phyloP scores from a whole-genome alignment of 1,140 invertebrate species.

The Epicauta chinensis region DNA sequence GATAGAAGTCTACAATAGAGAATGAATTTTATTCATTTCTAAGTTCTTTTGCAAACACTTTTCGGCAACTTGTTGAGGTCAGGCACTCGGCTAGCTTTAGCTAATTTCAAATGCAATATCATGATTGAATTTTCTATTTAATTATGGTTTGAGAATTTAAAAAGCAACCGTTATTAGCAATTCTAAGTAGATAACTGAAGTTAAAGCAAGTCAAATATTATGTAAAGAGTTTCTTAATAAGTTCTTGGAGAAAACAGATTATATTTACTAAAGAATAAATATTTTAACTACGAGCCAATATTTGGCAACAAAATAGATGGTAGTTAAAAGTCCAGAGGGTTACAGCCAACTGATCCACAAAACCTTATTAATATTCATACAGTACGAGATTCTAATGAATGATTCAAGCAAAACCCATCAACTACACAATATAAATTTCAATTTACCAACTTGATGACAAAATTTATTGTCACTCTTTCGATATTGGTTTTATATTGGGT shows the following conservation, averaged over 20 bases:
- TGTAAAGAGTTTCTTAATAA: conserved; percentile 9
- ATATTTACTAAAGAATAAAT: conserved; percentile 12
- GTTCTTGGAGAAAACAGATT: conserved; percentile 3
- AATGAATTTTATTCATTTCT: too few relatives aligned
- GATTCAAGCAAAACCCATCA: conserved; percentile 20
- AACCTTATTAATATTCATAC: conserved; percentile 12
- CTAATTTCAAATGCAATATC: conserved; percentile 11
- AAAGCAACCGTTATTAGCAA: conserved; percentile 12
- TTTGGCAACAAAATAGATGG: conserved; percentile 1
- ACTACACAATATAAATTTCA: conserved; percentile 28
- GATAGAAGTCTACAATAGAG: conserved; percentile 8
- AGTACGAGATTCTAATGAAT: conserved; percentile 18
- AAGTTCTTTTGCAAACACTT: too few relatives aligned
- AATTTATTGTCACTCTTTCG: conserved; percentile 27
- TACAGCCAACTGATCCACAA: not conserved
- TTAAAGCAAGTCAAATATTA: conserved; percentile 9
- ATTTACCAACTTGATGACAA: conserved; percentile 24
- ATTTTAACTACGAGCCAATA: not conserved
- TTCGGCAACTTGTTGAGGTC: too few relatives aligned
- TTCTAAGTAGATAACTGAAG: conserved; percentile 10
- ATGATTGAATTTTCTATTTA: conserved; percentile 13
- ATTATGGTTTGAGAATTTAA: conserved; percentile 10
- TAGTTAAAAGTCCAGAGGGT: not conserved
- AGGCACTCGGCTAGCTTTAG: too few relatives aligned
- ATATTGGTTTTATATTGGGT: conserved; percentile 34